Evolutionary conservation across 2,888 invertebrate genomes (phyloP).

Genomic region (Diaperis boleti): DNA sequence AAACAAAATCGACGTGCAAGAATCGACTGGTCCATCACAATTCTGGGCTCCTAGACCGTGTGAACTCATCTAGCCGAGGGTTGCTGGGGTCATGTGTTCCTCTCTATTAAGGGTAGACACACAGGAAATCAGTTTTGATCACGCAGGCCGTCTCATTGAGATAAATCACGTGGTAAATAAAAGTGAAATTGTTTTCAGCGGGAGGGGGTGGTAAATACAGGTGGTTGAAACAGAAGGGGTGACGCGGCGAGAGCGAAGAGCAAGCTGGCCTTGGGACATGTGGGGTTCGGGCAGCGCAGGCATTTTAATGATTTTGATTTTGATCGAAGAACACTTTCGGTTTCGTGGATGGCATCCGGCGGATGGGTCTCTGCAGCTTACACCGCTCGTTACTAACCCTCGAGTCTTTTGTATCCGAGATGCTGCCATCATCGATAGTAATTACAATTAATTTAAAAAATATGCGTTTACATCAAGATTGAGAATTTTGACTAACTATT

Average conservation of each 20-base stretch:
- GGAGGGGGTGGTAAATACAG: slow-evolving; percentile 48
- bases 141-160: slow-evolving; percentile 4
- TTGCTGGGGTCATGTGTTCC: slow-evolving; percentile 46
- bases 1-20: neutral
- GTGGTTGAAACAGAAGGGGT: slow-evolving; percentile 19
- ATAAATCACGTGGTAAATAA: slow-evolving; percentile 30
- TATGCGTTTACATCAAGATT: no score
- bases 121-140: slow-evolving; percentile 35
- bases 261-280: slow-evolving; percentile 27
- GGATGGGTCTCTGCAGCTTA: neutral
- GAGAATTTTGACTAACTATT: no score
- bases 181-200: slow-evolving; percentile 27
- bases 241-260: slow-evolving; percentile 37
- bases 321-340: slow-evolving; percentile 31
- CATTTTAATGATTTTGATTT: slow-evolving; percentile 33
- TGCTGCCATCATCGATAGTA: neutral
- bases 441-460: no score
- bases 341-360: slow-evolving; percentile 32
- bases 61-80: slow-evolving; percentile 57
- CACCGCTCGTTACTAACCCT: no score
- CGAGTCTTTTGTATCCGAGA: no score
- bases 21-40: slow-evolving; percentile 24
- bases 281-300: slow-evolving; percentile 30
- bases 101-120: slow-evolving; percentile 38
- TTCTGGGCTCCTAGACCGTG: slow-evolving; percentile 52